Percentiles rank a stretch among this genome's conserved stretches.
Conservation (phyloP, 64 coral and sea anemone genomes). For the Actinia tenebrosa region DNA sequence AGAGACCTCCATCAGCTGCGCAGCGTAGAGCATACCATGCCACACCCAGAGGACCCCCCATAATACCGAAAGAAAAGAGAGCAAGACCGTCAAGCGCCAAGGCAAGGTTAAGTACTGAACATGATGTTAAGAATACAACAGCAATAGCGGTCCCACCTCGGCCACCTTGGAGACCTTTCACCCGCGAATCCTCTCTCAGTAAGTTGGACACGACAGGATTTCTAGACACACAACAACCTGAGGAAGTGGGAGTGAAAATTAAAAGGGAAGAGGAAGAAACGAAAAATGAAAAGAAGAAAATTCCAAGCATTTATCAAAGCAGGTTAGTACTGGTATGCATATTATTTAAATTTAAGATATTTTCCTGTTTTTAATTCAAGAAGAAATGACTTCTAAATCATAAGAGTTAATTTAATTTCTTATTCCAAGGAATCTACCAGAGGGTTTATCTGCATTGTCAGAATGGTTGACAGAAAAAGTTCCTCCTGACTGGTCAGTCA, state of each 20-base stretch:
- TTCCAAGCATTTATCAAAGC: conserved; percentile 20
- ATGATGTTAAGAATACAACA: neutral
- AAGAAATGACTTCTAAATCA: no score
- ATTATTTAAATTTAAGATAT: neutral
- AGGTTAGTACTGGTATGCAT: neutral
- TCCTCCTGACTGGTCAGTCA: conserved; percentile 18
- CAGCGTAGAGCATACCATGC: conserved; percentile 26
- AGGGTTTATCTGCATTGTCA: conserved; percentile 1
- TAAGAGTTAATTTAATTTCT: neutral
- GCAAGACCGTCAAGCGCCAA: conserved; percentile 29
- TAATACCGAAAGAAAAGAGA: neutral
- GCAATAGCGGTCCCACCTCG: neutral
- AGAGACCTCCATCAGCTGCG: conserved; percentile 38
- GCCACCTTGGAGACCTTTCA: conserved; percentile 43
- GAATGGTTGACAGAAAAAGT: conserved; percentile 42
- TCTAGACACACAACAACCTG: neutral
- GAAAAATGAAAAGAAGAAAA: neutral
- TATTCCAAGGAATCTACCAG: conserved; percentile 19
- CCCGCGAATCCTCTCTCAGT: conserved; percentile 23
- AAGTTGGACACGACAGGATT: neutral
- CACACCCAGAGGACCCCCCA: conserved; percentile 29
- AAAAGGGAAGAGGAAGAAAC: neutral
- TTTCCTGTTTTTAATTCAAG: no score
- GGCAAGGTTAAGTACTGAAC: conserved; percentile 32
- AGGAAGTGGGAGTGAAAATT: neutral